A percentile compares a stretch with the other conserved stretches of the same genome.
Conservation (phyloP, 2,888 invertebrate genomes). For the Plebejus melissa region DNA sequence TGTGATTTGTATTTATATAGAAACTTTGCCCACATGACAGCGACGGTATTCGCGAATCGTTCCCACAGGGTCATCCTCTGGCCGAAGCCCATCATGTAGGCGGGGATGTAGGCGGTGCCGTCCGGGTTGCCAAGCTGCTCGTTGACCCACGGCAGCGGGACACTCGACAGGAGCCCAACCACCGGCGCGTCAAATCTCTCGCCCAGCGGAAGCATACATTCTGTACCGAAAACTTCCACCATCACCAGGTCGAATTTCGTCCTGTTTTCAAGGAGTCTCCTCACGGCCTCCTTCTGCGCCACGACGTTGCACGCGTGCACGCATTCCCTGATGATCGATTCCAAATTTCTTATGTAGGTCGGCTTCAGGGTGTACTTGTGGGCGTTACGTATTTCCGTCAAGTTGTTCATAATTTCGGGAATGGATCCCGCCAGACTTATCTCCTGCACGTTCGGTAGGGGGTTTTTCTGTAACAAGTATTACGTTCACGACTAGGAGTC, state of each 20-base stretch:
- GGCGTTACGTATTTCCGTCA: slow-evolving; percentile 55
- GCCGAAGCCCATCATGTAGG: slow-evolving; percentile 73
- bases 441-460: slow-evolving; percentile 62
- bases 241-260: slow-evolving; percentile 63
- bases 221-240: slow-evolving; percentile 76
- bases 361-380: slow-evolving; percentile 47
- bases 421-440: slow-evolving; percentile 72
- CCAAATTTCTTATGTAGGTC: slow-evolving; percentile 60
- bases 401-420: slow-evolving; percentile 66
- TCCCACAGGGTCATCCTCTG: slow-evolving; percentile 72
- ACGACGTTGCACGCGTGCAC: slow-evolving; percentile 67
- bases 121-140: slow-evolving; percentile 78
- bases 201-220: slow-evolving; percentile 78
- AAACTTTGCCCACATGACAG: slow-evolving; percentile 60
- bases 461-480: slow-evolving; percentile 59
- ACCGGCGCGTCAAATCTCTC: slow-evolving; percentile 74
- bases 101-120: slow-evolving; percentile 77
- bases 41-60: slow-evolving; percentile 66
- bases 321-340: slow-evolving; percentile 70
- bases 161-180: slow-evolving; percentile 73
- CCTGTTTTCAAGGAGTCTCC: slow-evolving; percentile 58
- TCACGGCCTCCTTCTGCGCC: slow-evolving; percentile 59
- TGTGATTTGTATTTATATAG: slow-evolving; percentile 65
- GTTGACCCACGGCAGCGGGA: slow-evolving; percentile 77
- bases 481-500: background rate